These are phyloP conservation scores for Mesochorus sp. DNA, from an alignment of 2,888 invertebrate genomes.

Conservation along the genomic window DNA sequence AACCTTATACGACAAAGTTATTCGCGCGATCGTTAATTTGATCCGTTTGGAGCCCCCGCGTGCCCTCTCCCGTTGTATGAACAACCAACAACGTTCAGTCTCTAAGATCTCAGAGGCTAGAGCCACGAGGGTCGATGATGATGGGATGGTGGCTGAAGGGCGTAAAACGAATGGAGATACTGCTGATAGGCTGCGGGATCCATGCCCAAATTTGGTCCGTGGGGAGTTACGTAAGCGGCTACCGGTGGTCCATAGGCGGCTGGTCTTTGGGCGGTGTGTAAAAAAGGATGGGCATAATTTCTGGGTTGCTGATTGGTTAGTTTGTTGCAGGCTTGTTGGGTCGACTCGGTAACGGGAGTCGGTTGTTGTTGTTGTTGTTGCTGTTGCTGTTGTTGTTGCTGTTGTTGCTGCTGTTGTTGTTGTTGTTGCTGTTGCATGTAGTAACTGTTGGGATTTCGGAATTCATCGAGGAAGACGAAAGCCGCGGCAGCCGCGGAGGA, in stretches of 20 bases:
- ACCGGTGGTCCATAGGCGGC: slow-evolving; percentile 78
- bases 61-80: slow-evolving; percentile 33
- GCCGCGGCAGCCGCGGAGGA: slow-evolving; percentile 77
- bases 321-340: slow-evolving; percentile 76
- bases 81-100: slow-evolving; percentile 50
- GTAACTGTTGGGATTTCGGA: slow-evolving; percentile 78
- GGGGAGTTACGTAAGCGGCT: slow-evolving; percentile 78
- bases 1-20: too few species aligned
- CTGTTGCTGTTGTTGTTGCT: slow-evolving; percentile 73
- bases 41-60: neutral
- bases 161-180: slow-evolving; percentile 79
- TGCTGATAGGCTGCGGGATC: slow-evolving; percentile 80
- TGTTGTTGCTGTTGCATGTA: slow-evolving; percentile 73
- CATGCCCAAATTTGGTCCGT: slow-evolving; percentile 77
- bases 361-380: slow-evolving; percentile 70
- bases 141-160: slow-evolving; percentile 79
- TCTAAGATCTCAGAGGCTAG: slow-evolving; percentile 73
- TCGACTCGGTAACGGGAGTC: slow-evolving; percentile 69
- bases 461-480: slow-evolving; percentile 79
- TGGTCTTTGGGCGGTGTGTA: slow-evolving; percentile 77
- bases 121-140: slow-evolving; percentile 80
- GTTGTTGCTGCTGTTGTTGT: slow-evolving; percentile 72
- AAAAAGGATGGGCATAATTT: slow-evolving; percentile 78
- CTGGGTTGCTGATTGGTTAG: slow-evolving; percentile 75
- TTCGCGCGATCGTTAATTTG: slow-evolving; percentile 19